A percentile compares a stretch with the other conserved stretches of the same genome.
Conservation (phyloP, 2,113 vertebrate genomes). For the Mastomys coucha region DNA sequence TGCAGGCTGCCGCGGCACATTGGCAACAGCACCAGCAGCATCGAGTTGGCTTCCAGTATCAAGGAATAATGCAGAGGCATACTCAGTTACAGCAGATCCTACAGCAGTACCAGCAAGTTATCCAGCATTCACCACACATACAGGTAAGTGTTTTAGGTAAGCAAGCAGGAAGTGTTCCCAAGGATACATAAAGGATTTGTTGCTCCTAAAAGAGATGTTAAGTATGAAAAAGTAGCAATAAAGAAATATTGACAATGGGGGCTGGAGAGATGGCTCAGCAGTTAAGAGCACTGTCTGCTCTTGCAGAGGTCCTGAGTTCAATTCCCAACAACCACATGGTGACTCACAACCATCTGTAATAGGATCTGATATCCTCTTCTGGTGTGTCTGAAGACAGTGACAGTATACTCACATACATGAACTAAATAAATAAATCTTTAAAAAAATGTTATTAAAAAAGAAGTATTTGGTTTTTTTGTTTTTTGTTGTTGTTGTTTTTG, state of each 20-base stretch:
- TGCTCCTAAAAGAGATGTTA: constrained; percentile 1
- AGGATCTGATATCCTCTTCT: too few relatives aligned
- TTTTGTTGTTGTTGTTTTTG: too few relatives aligned
- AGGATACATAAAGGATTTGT: neutral
- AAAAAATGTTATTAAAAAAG: neutral
- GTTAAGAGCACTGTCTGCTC: too few relatives aligned
- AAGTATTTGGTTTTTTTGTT: too few relatives aligned
- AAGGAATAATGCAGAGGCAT: constrained; percentile 98
- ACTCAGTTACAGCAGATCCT: constrained; percentile 95
- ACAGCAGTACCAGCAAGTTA: constrained; percentile 95
- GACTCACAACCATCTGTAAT: too few relatives aligned
- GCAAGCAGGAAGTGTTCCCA: neutral
- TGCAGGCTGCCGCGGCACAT: constrained; percentile 96
- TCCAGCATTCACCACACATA: constrained; percentile 94
- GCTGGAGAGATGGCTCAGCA: too few relatives aligned
- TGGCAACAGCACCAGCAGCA: constrained; percentile 99
- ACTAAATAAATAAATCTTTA: too few relatives aligned
- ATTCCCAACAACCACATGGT: too few relatives aligned
- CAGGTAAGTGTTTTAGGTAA: constrained; percentile 87
- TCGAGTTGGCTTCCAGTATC: constrained; percentile 95
- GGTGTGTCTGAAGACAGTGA: too few relatives aligned
- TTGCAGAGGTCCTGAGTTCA: too few relatives aligned
- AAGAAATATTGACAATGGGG: neutral
- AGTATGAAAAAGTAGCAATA: neutral
- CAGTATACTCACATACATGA: too few relatives aligned